Percentiles rank a stretch among this genome's conserved stretches.
phyloP scores from a whole-genome alignment of 2,888 invertebrate species.

The Hecatera dysodea region DNA sequence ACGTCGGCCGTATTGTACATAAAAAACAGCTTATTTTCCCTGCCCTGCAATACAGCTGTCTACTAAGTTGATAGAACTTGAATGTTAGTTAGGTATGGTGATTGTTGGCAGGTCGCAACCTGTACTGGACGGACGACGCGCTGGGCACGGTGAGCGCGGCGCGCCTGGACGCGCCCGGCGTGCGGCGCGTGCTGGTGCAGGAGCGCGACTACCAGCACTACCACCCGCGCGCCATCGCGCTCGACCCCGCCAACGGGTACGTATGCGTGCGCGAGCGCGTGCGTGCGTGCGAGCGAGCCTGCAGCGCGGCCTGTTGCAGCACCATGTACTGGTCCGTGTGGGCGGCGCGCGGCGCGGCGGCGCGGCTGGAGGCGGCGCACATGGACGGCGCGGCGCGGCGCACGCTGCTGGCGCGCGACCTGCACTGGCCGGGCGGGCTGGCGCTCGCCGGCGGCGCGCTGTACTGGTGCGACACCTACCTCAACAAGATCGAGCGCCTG shows the following conservation, averaged over 20 bases:
- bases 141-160: slow-evolving; percentile 93
- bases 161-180: slow-evolving; percentile 90
- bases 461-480: slow-evolving; percentile 93
- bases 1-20: too few relatives aligned
- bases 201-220: slow-evolving; percentile 92
- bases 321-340: slow-evolving; percentile 95
- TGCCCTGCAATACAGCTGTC: too few relatives aligned
- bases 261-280: slow-evolving; percentile 76
- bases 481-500: slow-evolving; percentile 92
- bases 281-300: slow-evolving; percentile 69
- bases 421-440: slow-evolving; percentile 95
- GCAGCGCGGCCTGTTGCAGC: slow-evolving; percentile 54
- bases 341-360: slow-evolving; percentile 86
- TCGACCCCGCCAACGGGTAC: slow-evolving; percentile 91
- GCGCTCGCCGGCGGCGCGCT: slow-evolving; percentile 81
- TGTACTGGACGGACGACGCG: slow-evolving; percentile 96
- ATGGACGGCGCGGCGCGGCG: slow-evolving; percentile 94
- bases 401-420: slow-evolving; percentile 87
- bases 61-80: too few relatives aligned
- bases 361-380: slow-evolving; percentile 93
- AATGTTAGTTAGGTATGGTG: not conserved
- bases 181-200: slow-evolving; percentile 90
- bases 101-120: slow-evolving; percentile 86
- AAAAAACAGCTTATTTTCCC: too few relatives aligned
- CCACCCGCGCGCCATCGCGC: slow-evolving; percentile 91